Base-by-base conservation (phyloP, 2,888 invertebrate genomes). In the Peribatodes rhomboidaria region DNA sequence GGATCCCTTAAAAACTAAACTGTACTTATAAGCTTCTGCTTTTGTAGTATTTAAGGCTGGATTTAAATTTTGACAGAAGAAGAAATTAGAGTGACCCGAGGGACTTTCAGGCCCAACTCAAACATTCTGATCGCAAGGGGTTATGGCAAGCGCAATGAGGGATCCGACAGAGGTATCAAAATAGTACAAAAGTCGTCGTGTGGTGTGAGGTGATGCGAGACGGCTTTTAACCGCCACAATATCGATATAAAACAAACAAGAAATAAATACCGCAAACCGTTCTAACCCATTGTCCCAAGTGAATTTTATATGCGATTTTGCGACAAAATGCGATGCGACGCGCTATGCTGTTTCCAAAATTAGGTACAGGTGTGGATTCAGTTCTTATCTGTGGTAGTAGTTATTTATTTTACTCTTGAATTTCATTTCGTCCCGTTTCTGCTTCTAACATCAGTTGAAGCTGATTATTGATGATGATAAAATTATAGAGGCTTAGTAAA, bases 51-150 rank as follows among this genome's bases (percentile, higher is more conserved):
- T 57, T 49, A 50, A 55, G 33, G 14, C 35, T 35, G 33, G 77
- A 70, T 83, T 82, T 72, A 59, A 68, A 79, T 85, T 84, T 79
- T 74, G 76, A 82, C 90, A 92, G 92, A 90, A 75, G 87, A 86
- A 71, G 88, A 88, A 82, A 84, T 90, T 71, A 91, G 89, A 82
- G 87, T 87, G 76, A 85, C 86, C 73, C 83, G 90, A 73, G 86
- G 86, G 65, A 81, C 83, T 39, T 91, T 92, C 85, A 88, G 82
- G 74, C 90, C 91, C 8, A 86, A 85, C 72, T 83, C 88, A 67
- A 89, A 89, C 69, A 79, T 90, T 59, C 88, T 90, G 73, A 89
- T 92, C 73, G 92, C 92, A 33, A 78, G 90, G 67, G 92, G 90
- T 64, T 92, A 86, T 74, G 92, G 92, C 22, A 85, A 85, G 73